These are phyloP conservation scores for Candoia aspera DNA, from an alignment of 2,113 vertebrate genomes.

Conservation along the genomic window DNA sequence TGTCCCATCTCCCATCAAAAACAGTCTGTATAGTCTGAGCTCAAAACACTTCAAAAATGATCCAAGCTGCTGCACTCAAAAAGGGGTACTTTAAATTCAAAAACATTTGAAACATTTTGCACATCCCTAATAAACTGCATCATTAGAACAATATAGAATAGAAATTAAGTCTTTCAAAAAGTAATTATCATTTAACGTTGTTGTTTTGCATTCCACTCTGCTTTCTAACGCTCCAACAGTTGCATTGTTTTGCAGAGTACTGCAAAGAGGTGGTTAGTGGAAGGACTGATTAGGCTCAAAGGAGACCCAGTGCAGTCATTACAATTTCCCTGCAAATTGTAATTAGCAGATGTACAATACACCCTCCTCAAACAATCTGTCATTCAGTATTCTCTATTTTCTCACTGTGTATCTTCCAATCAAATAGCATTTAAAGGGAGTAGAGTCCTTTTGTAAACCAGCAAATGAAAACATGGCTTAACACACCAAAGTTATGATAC, in stretches of 20 bases:
- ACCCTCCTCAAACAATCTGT: neutral
- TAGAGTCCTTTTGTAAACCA: neutral
- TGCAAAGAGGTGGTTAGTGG: neutral
- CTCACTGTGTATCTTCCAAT: neutral
- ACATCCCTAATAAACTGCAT: neutral
- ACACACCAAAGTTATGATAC: neutral
- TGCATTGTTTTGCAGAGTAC: neutral
- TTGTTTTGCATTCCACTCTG: neutral
- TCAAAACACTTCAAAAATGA: neutral
- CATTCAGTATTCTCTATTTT: neutral
- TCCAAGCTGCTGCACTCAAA: neutral
- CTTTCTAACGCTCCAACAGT: neutral
- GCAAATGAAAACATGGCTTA: neutral
- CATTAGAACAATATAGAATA: neutral
- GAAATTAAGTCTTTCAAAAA: neutral
- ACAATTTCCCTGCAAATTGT: neutral
- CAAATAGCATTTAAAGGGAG: neutral
- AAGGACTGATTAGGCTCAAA: neutral
- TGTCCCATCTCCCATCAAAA: neutral
- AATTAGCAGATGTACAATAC: neutral
- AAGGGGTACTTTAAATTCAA: neutral
- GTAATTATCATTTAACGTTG: neutral
- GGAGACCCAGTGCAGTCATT: neutral
- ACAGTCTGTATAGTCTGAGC: neutral
- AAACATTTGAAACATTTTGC: neutral